phyloP scores from a whole-genome alignment of 2,113 vertebrate species.

The Helogale parvula region DNA sequence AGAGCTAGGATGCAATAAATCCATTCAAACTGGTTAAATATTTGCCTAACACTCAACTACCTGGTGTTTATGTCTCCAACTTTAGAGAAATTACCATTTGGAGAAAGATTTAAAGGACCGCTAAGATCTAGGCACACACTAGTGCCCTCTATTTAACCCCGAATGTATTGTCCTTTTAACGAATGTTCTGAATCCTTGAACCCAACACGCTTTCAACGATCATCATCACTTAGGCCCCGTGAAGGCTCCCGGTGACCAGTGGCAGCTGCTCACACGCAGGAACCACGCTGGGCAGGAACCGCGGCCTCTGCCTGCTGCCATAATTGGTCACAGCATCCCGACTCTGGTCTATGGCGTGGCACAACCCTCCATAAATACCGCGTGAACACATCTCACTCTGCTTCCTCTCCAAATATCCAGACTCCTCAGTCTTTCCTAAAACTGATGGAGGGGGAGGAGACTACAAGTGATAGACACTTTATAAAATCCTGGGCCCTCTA shows the following conservation, averaged over 20 bases:
- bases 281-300: neutral
- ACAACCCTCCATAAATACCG: neutral
- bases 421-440: neutral
- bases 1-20: neutral
- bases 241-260: neutral
- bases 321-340: neutral
- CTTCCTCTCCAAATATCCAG: neutral
- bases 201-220: constrained; percentile 22
- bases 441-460: neutral
- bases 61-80: neutral
- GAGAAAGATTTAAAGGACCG: constrained; percentile 43
- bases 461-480: neutral
- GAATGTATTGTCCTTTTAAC: constrained; percentile 32
- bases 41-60: neutral
- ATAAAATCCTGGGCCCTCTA: neutral
- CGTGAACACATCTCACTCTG: neutral
- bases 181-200: neutral
- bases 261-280: neutral
- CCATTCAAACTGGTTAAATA: neutral
- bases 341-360: neutral
- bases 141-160: neutral
- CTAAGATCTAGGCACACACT: neutral
- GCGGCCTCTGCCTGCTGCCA: neutral
- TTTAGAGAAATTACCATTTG: constrained; percentile 19
- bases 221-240: neutral